A percentile compares a stretch with the other conserved stretches of the same genome.
phyloP scores from a whole-genome alignment of 2,888 invertebrate genomes.

The Lochmaea capreae region DNA sequence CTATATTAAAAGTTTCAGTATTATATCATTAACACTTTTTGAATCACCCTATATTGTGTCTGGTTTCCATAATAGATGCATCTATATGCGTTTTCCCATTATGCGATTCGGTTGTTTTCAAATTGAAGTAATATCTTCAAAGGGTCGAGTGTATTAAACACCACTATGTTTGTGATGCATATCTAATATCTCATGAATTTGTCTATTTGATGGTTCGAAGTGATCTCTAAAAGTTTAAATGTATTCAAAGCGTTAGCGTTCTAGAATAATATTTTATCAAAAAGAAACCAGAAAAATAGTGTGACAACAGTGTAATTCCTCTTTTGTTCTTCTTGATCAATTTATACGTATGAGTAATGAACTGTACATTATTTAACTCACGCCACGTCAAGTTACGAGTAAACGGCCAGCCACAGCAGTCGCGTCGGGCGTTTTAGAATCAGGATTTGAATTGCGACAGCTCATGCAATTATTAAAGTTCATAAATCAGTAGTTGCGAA shows the following conservation, averaged over 20 bases:
- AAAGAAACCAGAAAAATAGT: no score
- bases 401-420: constrained; percentile 31
- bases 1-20: no score
- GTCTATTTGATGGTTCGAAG: neutral
- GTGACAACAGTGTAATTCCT: neutral
- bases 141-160: constrained; percentile 28
- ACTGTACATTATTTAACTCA: constrained; percentile 58
- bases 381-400: constrained; percentile 57
- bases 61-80: constrained; percentile 55
- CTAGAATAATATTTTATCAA: no score
- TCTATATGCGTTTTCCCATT: constrained; percentile 51
- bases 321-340: constrained; percentile 47
- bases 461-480: constrained; percentile 61
- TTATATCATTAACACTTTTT: no score
- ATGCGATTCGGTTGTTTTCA: constrained; percentile 42
- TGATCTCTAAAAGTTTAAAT: neutral
- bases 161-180: constrained; percentile 28
- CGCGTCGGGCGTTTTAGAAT: constrained; percentile 52
- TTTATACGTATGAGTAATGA: constrained; percentile 56
- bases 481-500: constrained; percentile 61
- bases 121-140: constrained; percentile 37
- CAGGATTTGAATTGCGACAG: constrained; percentile 59
- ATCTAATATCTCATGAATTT: constrained; percentile 28
- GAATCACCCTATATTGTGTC: constrained; percentile 1
- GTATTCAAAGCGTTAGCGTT: neutral